Evolutionary conservation across 2,797 vertebrate species (phyloP).

Genomic region (Coccyzus lansbergi): DNA sequence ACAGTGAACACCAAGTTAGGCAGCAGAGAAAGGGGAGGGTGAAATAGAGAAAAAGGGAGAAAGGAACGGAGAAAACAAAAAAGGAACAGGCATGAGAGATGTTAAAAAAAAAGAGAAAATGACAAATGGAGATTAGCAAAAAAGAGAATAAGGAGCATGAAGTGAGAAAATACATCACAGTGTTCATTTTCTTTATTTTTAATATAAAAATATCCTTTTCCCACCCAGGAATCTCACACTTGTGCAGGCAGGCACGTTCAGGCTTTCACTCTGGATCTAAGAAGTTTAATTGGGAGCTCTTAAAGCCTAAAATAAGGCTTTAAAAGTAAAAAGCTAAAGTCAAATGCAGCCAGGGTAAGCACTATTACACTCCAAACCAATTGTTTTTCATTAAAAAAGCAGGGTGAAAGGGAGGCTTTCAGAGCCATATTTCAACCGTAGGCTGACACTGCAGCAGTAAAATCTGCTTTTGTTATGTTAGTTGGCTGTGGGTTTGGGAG

Average conservation of each 20-base stretch:
- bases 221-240: constrained; percentile 23
- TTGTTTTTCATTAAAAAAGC: constrained; percentile 69
- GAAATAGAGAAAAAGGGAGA: neutral
- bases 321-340: constrained; percentile 61
- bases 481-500: constrained; percentile 64
- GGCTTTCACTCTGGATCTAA: constrained; percentile 40
- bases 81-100: neutral
- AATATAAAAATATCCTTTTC: constrained; percentile 3
- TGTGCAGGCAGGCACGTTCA: constrained; percentile 55
- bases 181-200: neutral
- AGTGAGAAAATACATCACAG: neutral
- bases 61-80: neutral
- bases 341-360: constrained; percentile 60
- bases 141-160: neutral
- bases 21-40: neutral
- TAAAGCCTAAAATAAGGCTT: constrained; percentile 62
- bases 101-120: neutral
- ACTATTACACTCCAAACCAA: constrained; percentile 28
- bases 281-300: constrained; percentile 46
- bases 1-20: neutral
- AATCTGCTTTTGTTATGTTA: constrained; percentile 65
- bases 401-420: constrained; percentile 59
- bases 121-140: neutral
- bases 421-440: constrained; percentile 65
- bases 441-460: constrained; percentile 64